Base-by-base conservation (phyloP, 2,888 invertebrate genomes). In the Caenorhabditis wallacei region DNA sequence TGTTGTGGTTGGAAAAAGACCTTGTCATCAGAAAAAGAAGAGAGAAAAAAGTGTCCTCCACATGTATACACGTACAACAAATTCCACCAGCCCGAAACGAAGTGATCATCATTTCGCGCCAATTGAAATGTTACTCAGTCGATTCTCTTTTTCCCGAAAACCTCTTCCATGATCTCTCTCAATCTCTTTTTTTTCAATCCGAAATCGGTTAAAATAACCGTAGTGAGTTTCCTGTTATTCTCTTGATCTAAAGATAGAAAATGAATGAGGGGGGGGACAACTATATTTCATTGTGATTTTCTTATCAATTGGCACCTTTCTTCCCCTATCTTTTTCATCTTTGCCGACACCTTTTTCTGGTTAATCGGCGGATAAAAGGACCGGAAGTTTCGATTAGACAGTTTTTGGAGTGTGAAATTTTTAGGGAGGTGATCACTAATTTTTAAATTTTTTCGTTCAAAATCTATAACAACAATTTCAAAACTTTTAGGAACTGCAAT, bases 261-360 rank as follows among this genome's bases (percentile, higher is more conserved):
- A 40, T 10, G n/a, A 24, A 51, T 51, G 10, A 20, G 20, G 24
- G 43, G 22, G 20, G 16, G 18, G 40, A 16, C 5, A 30, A 37
- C 18, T 13, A 69, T 76, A 43, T 69, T 76, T 76, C 76, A 76
- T 59, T 43, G 13, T 68, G 76, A 76, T 59, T 22, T 59, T n/a
- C 68, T 69, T 76, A 76, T 76, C 76, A 76, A 2, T 69, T 69
- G 69, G 53, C 68, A 76, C 68, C 59, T 66, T 16, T n/a, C n/a
- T n/a, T n/a, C n/a, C n/a, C n/a, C n/a, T 1, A n/a, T 48, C 16
- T 26, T 22, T 75, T 11, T 37, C 22, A 68, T 68, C 76, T 76
- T 30, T 43, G 69, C 74, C 74, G 71, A 66, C 51, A 20, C 18
- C 68, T 46, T 57, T 11, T 43, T 22, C 13, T 18, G 11, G 35